Evolutionary conservation across 92 coral and sea anemone genomes (phyloP).

Genomic region (Paramuricea clavata): DNA sequence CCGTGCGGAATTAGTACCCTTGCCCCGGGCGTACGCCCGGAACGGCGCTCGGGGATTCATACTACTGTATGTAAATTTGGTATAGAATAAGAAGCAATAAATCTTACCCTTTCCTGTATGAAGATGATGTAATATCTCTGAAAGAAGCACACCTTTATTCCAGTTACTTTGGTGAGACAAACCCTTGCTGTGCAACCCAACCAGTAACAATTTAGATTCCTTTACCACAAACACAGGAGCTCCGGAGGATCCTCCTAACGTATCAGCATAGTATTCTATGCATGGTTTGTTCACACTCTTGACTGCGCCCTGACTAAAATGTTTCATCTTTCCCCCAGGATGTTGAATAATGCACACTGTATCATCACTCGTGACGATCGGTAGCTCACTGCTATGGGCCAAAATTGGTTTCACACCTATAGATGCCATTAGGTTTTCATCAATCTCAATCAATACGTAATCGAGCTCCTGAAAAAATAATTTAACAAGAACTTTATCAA

Average conservation of each 20-base stretch:
- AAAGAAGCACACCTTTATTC: conserved; percentile 42
- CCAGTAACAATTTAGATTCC: not conserved
- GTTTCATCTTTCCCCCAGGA: conserved; percentile 18
- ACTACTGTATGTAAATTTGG: too few species aligned
- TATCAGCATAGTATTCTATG: conserved; percentile 43
- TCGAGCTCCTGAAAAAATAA: conserved; percentile 33
- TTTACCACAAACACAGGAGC: conserved; percentile 11
- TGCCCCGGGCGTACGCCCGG: too few species aligned
- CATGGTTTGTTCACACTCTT: conserved; percentile 28
- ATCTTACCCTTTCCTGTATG: conserved; percentile 36
- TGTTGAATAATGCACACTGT: conserved; percentile 40
- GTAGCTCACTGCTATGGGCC: not conserved
- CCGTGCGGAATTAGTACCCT: too few species aligned
- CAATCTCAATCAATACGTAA: conserved; percentile 33
- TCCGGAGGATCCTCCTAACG: conserved; percentile 33
- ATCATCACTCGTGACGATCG: not conserved
- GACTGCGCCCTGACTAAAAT: conserved; percentile 20
- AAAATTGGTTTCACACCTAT: conserved; percentile 14
- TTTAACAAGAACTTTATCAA: not conserved
- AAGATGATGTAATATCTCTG: conserved; percentile 35
- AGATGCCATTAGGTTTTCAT: conserved; percentile 12
- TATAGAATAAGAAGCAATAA: not conserved
- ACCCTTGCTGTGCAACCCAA: conserved; percentile 39
- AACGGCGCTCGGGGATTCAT: too few species aligned
- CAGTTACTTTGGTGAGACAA: not conserved